Conservation (phyloP, 2,113 vertebrate species). For the Mormyrus lacerda region DNA sequence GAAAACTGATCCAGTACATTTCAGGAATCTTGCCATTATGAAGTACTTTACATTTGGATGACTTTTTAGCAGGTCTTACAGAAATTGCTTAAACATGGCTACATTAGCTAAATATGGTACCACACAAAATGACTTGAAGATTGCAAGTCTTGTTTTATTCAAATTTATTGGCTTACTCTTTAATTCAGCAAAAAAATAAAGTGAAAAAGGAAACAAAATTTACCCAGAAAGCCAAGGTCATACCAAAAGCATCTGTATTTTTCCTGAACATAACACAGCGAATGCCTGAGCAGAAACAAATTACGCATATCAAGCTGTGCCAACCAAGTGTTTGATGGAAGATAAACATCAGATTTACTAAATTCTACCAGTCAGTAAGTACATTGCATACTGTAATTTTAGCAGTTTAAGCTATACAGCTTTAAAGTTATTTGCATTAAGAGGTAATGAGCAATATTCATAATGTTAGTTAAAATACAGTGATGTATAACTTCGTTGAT, state of each 20-base stretch:
- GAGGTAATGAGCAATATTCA: slow-evolving; percentile 56
- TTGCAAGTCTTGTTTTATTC: slow-evolving; percentile 40
- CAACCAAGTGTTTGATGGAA: slow-evolving; percentile 53
- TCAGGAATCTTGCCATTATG: not conserved
- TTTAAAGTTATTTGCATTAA: slow-evolving; percentile 48
- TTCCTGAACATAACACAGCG: slow-evolving; percentile 37
- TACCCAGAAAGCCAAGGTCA: slow-evolving; percentile 53
- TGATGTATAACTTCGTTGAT: slow-evolving; percentile 48
- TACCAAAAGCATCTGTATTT: slow-evolving; percentile 49
- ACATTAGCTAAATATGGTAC: not conserved
- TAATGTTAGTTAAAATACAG: slow-evolving; percentile 59
- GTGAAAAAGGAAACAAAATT: slow-evolving; percentile 51
- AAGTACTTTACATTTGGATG: not conserved
- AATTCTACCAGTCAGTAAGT: slow-evolving; percentile 55
- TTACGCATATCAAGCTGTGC: slow-evolving; percentile 37
- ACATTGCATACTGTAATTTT: slow-evolving; percentile 50
- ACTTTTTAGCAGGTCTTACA: not conserved
- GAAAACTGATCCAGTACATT: not conserved
- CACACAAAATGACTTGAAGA: not conserved
- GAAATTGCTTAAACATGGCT: not conserved
- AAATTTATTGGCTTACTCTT: slow-evolving; percentile 59
- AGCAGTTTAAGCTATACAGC: slow-evolving; percentile 53
- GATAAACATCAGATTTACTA: slow-evolving; percentile 42
- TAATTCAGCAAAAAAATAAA: slow-evolving; percentile 31
- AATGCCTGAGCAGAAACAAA: slow-evolving; percentile 48